phyloP scores from a whole-genome alignment of 2,113 vertebrate genomes.

The Canis aureus region DNA sequence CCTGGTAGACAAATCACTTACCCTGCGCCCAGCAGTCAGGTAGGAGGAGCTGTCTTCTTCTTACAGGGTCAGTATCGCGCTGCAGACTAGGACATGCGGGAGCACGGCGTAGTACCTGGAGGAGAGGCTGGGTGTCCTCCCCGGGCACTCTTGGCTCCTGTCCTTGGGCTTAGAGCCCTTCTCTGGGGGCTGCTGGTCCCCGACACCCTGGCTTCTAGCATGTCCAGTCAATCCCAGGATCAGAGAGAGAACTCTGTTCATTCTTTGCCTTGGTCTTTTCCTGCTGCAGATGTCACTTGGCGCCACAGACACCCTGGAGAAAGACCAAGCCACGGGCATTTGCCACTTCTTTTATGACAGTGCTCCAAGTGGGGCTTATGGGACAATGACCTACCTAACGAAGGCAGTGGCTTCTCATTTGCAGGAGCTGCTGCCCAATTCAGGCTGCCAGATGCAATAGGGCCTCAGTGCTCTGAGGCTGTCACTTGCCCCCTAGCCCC shows the following conservation, averaged over 20 bases:
- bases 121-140: not conserved
- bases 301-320: slow-evolving; percentile 93
- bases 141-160: not conserved
- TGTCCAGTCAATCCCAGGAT: not conserved
- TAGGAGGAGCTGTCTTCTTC: not conserved
- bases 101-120: not conserved
- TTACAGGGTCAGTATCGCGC: not conserved
- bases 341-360: slow-evolving; percentile 98
- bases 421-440: slow-evolving; percentile 95
- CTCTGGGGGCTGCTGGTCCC: not conserved
- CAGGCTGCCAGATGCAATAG: slow-evolving; percentile 96
- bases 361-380: slow-evolving; percentile 96
- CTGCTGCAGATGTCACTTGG: slow-evolving; percentile 91
- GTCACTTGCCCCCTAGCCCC: not conserved
- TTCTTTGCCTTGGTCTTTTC: slow-evolving; percentile 63
- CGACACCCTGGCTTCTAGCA: no score
- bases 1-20: not conserved
- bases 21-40: not conserved
- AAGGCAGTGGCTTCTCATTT: slow-evolving; percentile 94
- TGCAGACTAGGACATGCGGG: not conserved
- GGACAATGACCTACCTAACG: slow-evolving; percentile 98
- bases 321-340: slow-evolving; percentile 94
- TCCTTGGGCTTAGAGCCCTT: no score
- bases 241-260: not conserved
- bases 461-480: not conserved